Conservation (phyloP, 2,888 invertebrate genomes). For the Meiosimyza platycephala region DNA sequence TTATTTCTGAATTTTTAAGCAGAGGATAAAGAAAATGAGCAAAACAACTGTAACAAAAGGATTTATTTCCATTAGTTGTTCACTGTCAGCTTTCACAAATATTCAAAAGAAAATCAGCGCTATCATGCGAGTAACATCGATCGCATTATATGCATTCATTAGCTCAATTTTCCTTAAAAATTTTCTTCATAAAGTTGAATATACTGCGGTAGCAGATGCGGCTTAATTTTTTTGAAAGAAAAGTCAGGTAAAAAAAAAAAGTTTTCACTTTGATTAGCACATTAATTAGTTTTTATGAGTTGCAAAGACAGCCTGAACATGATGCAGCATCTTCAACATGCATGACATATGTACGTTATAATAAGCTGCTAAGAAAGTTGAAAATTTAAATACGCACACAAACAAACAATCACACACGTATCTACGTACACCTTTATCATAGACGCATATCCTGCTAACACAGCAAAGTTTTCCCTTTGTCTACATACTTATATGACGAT, state of each 20-base stretch:
- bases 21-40: no score
- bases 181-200: no score
- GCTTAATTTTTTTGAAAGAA: no score
- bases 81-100: no score
- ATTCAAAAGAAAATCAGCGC: no score
- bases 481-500: neutral
- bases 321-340: neutral
- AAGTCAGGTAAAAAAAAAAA: neutral
- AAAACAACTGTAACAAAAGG: no score
- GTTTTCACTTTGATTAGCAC: conserved; percentile 4
- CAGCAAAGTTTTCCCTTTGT: neutral
- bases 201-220: no score
- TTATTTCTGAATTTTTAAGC: no score
- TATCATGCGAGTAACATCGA: no score
- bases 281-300: conserved; percentile 9
- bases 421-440: neutral
- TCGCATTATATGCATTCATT: no score
- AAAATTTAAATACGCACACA: neutral
- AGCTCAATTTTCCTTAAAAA: no score
- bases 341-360: conserved; percentile 13
- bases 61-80: no score
- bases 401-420: neutral
- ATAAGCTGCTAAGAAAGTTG: conserved; percentile 24
- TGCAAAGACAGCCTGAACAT: neutral
- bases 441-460: neutral